Evolutionary conservation across 37 sponge, comb jelly and placozoan species (phyloP).

Genomic region (Oopsacas minuta): DNA sequence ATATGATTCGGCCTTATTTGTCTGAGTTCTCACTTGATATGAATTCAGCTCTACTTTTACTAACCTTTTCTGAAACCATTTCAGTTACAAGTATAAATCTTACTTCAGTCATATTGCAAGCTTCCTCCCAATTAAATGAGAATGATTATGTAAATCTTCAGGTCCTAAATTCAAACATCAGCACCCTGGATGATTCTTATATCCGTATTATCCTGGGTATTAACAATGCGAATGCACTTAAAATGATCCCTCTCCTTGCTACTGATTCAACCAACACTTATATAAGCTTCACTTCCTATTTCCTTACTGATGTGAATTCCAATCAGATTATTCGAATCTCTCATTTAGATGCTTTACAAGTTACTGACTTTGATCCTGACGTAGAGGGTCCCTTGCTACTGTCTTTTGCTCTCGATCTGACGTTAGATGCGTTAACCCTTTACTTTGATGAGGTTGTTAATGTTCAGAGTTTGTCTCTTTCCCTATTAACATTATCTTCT

Average conservation of each 20-base stretch:
- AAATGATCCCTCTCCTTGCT: conserved; percentile 42
- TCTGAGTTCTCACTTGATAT: background rate
- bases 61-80: conserved; percentile 22
- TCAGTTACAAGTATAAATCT: conserved; percentile 39
- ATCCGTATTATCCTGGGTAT: conserved; percentile 32
- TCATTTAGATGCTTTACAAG: conserved; percentile 19
- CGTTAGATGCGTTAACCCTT: conserved; percentile 46
- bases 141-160: background rate
- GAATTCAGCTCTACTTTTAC: background rate
- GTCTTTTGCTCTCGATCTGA: conserved; percentile 53
- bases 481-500: conserved; percentile 36
- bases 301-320: conserved; percentile 52
- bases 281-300: conserved; percentile 29
- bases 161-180: conserved; percentile 21
- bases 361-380: conserved; percentile 29
- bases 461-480: conserved; percentile 43
- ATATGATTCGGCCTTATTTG: background rate
- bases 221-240: conserved; percentile 57
- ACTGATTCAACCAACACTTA: conserved; percentile 41
- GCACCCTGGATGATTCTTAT: conserved; percentile 42
- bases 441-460: conserved; percentile 79
- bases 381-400: conserved; percentile 26
- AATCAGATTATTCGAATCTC: conserved; percentile 30
- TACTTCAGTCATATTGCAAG: conserved; percentile 41
- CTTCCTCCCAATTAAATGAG: background rate